A percentile compares a stretch with the other conserved stretches of the same genome.
These are phyloP conservation scores for Apteryx owenii DNA, from an alignment of 2,113 vertebrate genomes.

Conservation along the genomic window DNA sequence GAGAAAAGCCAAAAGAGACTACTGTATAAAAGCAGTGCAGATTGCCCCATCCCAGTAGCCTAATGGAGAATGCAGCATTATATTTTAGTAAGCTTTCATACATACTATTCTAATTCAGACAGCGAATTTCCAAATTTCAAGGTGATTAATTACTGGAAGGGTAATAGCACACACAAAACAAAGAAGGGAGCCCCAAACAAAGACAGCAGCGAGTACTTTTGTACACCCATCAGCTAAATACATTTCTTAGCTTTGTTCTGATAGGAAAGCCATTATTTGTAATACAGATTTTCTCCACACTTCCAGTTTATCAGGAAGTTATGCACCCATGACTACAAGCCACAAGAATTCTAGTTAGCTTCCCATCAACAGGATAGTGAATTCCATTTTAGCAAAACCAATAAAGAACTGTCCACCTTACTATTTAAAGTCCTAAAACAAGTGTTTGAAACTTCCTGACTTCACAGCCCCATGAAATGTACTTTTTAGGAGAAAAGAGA, in stretches of 20 bases:
- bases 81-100: background rate
- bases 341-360: background rate
- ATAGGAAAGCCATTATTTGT: background rate
- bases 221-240: no score
- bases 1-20: background rate
- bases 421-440: background rate
- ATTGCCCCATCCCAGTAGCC: constrained; percentile 7
- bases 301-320: background rate
- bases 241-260: background rate
- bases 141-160: background rate
- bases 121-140: background rate
- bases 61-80: background rate
- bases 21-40: background rate
- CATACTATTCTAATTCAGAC: background rate
- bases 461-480: background rate
- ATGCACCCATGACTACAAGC: background rate
- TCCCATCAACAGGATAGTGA: background rate
- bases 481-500: background rate
- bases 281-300: background rate
- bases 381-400: background rate
- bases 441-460: background rate
- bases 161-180: background rate
- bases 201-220: background rate
- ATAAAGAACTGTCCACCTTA: background rate
- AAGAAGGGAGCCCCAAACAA: background rate